These are phyloP conservation scores for Gallirallus australis DNA, from an alignment of 2,797 vertebrate genomes.

Conservation along the genomic window DNA sequence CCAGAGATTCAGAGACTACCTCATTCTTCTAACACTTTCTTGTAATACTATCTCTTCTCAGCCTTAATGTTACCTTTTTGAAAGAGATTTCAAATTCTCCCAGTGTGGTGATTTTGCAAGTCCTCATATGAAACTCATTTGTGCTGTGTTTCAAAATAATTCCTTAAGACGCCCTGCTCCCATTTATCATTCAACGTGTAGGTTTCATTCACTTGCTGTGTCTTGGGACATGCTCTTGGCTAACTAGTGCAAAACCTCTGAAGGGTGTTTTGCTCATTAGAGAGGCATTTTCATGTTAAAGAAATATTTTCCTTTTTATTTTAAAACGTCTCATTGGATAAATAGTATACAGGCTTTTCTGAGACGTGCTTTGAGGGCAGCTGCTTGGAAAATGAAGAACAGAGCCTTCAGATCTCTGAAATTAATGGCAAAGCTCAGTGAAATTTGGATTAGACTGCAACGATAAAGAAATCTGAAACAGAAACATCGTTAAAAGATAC, in stretches of 20 bases:
- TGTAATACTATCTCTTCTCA: not conserved
- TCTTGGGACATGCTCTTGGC: not conserved
- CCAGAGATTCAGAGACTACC: not conserved
- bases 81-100: not conserved
- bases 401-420: slow-evolving; percentile 16
- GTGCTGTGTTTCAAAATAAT: not conserved
- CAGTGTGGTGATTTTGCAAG: not conserved
- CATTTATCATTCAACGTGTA: slow-evolving; percentile 13
- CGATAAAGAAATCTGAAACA: slow-evolving; percentile 33
- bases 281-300: slow-evolving; percentile 35
- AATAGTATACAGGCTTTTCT: slow-evolving; percentile 18
- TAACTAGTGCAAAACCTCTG: slow-evolving; percentile 13
- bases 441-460: slow-evolving; percentile 40
- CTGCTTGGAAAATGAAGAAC: slow-evolving; percentile 35
- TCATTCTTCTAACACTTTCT: not conserved
- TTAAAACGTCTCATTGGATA: not conserved
- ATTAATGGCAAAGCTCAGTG: slow-evolving; percentile 37
- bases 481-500: slow-evolving; percentile 62
- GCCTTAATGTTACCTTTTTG: not conserved
- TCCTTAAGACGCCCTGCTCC: not conserved
- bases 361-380: not conserved
- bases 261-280: slow-evolving; percentile 43
- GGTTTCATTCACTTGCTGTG: slow-evolving; percentile 4
- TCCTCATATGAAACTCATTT: not conserved
- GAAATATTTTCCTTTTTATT: slow-evolving; percentile 33